Evolutionary conservation across 2,888 invertebrate genomes (phyloP), one percentile per base, ranked within the genome.

Genomic region (Bhutanitis thaidina): DNA sequence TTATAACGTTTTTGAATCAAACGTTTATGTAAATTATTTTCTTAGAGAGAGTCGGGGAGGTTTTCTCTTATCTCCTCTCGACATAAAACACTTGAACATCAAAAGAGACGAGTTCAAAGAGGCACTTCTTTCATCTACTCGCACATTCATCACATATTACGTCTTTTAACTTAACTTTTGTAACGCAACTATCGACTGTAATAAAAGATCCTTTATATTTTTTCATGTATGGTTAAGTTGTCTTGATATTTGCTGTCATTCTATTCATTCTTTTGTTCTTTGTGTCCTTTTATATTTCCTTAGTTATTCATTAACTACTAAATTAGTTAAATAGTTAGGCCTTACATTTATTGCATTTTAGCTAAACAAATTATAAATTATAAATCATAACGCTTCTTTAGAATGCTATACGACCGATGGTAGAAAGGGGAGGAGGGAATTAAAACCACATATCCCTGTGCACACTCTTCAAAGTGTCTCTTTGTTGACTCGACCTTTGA

Each of bases 101-200:
- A 84, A 84, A 85, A 70, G 74, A 59, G 53, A 50, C 53, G 60
- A 56, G 65, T 66, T 77, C 73, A 76, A 76, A 77, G 74, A 61
- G 65, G 20, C 56, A 73, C 76, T 73, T 70, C 66, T 71, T 69
- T 68, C 70, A 71, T 73, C 20, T 15, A 73, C n/a, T n/a, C n/a
- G n/a, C n/a, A n/a, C 75, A 72, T 77, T 73, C 75, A 71, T 71
- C n/a, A n/a, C n/a, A 68, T 71, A 78, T 77, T 77, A 77, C 74
- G 76, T 71, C 61, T 61, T 65, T 60, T 52, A 61, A 58, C 67
- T 56, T 62, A 46, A 57, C 66, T 65, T 69, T 74, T 67, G 20
- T 3, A 20, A 66, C 64, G 61, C 69, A 67, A 74, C 73, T 67
- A n/a, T n/a, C n/a, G n/a, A 63, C 62, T 61, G 55, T 62, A 59